Percentiles rank a stretch among this genome's conserved stretches.
Evolutionary conservation across 2,888 invertebrate species (phyloP).

Genomic region (Eubasilissa splendida): DNA sequence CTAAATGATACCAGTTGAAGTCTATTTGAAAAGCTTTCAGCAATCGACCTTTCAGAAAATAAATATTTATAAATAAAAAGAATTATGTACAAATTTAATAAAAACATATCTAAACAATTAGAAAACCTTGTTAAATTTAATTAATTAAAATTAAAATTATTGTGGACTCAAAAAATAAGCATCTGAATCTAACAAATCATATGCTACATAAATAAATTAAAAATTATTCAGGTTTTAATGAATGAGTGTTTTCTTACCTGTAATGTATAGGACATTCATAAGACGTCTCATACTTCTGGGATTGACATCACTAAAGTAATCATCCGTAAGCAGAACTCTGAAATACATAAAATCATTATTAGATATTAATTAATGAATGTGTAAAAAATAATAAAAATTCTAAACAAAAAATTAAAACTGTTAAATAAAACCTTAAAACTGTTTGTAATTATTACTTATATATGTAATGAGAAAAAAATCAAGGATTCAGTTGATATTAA

Average conservation of each 20-base stretch:
- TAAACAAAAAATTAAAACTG: no score
- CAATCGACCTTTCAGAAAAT: constrained; percentile 81
- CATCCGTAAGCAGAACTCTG: constrained; percentile 93
- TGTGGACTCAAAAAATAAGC: no score
- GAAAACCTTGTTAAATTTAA: background rate
- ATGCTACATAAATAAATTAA: no score
- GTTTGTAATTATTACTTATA: background rate
- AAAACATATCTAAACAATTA: background rate
- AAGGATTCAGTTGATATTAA: background rate
- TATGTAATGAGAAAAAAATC: background rate
- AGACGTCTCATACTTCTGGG: constrained; percentile 96
- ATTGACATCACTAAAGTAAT: constrained; percentile 99
- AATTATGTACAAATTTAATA: background rate
- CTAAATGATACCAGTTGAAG: constrained; percentile 98
- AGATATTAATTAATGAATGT: no score
- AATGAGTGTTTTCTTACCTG: constrained; percentile 73
- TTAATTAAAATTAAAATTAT: background rate
- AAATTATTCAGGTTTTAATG: no score
- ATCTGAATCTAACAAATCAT: no score
- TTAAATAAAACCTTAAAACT: background rate
- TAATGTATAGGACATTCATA: constrained; percentile 97
- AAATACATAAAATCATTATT: constrained; percentile 64
- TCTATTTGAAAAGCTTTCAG: constrained; percentile 99
- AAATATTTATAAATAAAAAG: no score
- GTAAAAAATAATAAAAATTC: no score